Conservation (phyloP, 2,113 vertebrate species). For the Sminthopsis crassicaudata region DNA sequence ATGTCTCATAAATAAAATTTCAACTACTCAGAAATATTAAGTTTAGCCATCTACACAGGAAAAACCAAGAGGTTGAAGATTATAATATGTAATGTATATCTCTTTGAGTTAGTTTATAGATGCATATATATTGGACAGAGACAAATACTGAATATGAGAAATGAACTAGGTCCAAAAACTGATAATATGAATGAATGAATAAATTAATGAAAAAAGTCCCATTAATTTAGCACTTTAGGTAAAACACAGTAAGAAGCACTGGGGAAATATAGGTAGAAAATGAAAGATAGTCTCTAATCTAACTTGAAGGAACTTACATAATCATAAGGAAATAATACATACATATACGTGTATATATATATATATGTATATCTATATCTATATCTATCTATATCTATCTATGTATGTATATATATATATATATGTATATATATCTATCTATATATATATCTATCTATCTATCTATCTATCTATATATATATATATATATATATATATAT, state of each 20-base stretch:
- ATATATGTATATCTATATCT: too few species aligned
- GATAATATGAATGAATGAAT: neutral
- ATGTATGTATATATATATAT: too few species aligned
- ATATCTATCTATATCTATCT: too few species aligned
- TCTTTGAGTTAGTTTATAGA: neutral
- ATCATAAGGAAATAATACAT: neutral
- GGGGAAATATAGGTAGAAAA: neutral
- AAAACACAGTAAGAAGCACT: neutral
- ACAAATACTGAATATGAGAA: neutral
- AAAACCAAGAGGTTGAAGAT: neutral
- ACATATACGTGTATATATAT: too few species aligned
- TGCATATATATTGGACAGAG: neutral
- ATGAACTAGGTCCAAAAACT: neutral
- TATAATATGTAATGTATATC: neutral
- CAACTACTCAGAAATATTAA: neutral
- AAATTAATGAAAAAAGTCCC: neutral
- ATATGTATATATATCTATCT: too few species aligned
- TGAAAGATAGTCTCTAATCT: neutral
- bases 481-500: too few species aligned
- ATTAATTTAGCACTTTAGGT: neutral
- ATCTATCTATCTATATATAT: too few species aligned
- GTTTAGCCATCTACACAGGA: neutral
- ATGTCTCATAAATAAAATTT: neutral
- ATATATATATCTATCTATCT: too few species aligned
- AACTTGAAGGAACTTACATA: neutral